phyloP scores from a whole-genome alignment of 1,140 invertebrate genomes.

The Rhagoletis pomonella region DNA sequence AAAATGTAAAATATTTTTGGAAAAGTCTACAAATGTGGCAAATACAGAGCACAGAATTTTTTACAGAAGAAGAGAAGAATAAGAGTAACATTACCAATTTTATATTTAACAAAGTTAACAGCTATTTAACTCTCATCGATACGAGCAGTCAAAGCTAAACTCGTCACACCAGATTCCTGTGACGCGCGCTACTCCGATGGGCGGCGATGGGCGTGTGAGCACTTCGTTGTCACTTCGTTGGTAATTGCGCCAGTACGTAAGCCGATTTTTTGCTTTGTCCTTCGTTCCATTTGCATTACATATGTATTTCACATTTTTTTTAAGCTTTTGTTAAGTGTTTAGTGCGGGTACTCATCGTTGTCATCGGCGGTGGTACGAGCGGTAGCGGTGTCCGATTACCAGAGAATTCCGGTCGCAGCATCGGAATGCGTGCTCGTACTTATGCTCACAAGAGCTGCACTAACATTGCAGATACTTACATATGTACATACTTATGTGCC shows the following conservation, averaged over 20 bases:
- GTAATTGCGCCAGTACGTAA: constrained; percentile 42
- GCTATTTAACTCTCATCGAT: background rate
- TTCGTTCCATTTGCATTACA: background rate
- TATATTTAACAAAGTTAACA: background rate
- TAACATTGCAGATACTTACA: background rate
- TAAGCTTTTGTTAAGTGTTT: constrained; percentile 13
- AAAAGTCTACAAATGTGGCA: background rate
- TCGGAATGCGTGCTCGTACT: constrained; percentile 17
- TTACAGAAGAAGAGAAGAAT: background rate
- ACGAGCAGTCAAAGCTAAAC: background rate
- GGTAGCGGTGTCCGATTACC: constrained; percentile 27
- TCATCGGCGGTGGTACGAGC: background rate
- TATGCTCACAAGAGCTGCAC: background rate
- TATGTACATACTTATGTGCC: background rate
- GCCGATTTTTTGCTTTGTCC: background rate
- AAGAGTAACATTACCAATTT: background rate
- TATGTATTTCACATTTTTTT: background rate
- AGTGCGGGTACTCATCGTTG: background rate
- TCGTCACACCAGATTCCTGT: background rate
- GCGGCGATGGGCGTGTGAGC: constrained; percentile 24
- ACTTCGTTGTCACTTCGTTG: constrained; percentile 42
- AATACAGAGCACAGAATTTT: background rate
- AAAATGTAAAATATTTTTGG: background rate
- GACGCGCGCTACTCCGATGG: background rate
- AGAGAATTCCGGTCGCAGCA: constrained; percentile 18